A percentile compares a stretch with the other conserved stretches of the same genome.
These are phyloP conservation scores for Allobates femoralis DNA, from an alignment of 2,797 vertebrate species.

Conservation along the genomic window DNA sequence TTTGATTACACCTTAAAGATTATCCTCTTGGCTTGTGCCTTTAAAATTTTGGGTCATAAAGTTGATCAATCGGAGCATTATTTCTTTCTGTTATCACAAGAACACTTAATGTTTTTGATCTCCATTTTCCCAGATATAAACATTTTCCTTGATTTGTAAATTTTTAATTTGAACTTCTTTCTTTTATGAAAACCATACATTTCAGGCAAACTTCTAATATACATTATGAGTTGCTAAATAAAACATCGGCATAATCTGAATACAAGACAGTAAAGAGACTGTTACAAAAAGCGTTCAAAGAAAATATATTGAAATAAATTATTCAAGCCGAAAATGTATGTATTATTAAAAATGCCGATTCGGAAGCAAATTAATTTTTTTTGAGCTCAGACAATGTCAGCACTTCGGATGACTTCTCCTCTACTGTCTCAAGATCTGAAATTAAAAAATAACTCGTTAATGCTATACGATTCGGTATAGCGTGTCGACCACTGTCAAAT, in stretches of 20 bases:
- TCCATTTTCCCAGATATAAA: not conserved
- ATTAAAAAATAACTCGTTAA: slow-evolving; percentile 14
- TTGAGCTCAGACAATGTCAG: slow-evolving; percentile 40
- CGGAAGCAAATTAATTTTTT: slow-evolving; percentile 32
- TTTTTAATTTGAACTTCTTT: not conserved
- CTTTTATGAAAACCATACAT: not conserved
- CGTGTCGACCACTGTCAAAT: not conserved
- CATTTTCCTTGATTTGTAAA: not conserved
- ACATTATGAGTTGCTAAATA: slow-evolving; percentile 1
- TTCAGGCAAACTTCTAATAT: not conserved
- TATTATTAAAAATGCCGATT: slow-evolving; percentile 31
- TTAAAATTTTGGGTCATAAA: too few relatives aligned
- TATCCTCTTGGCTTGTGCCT: too few relatives aligned
- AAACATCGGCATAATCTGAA: slow-evolving; percentile 11
- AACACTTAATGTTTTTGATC: not conserved
- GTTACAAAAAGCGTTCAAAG: slow-evolving; percentile 30
- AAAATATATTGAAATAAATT: slow-evolving; percentile 38
- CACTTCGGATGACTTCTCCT: slow-evolving; percentile 23
- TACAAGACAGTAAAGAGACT: slow-evolving; percentile 2
- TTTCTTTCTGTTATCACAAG: too few relatives aligned
- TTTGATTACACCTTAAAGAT: too few relatives aligned
- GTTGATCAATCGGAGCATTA: too few relatives aligned
- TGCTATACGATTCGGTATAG: not conserved
- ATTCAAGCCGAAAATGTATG: slow-evolving; percentile 32
- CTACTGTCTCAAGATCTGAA: slow-evolving; percentile 1